Base-by-base conservation (phyloP, 2,113 vertebrate species). In the Urocolius indicus region DNA sequence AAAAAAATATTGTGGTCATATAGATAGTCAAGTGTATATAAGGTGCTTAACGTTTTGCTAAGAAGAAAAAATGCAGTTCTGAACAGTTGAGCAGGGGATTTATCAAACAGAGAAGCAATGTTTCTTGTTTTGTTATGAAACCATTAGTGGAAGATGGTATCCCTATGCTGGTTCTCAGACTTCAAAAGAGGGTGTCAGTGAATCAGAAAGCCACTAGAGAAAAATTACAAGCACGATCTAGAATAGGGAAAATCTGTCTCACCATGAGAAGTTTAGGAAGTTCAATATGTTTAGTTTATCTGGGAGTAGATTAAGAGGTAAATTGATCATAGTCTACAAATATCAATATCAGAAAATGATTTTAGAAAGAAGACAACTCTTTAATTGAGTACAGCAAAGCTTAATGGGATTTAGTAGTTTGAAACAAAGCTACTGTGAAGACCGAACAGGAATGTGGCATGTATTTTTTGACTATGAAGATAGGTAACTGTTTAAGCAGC, bases 401-500 rank as follows among this genome's bases (percentile, higher is more conserved):
- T 92, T 91, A 93, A 87, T 69, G 43, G 79, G 74, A 95, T 84
- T 79, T 68, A 20, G 32, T 91, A 79, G 20, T 32, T 62, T 69
- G 75, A 91, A 89, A 87, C 61, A 92, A 94, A 79, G 46, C 30
- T 62, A 43, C 72, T 55, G 51, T 73, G 63, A 91, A 65, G 43
- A 80, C 65, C 59, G 65, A 66, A 16, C 58, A 87, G 24, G 59
- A 94, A 85, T 26, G 18, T 15, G 41, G 41, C 0, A 6, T 54
- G 46, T 16, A 32, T 73, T 91, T 93, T 87, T 89, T 84, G 55
- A 76, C 58, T 62, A 41, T 69, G 81, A 69, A 83, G 58, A 69
- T 89, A 95, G 89, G 95, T 89, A 92, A 87, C 81, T 27, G 69
- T 6, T 90, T 81, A 85, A 90, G 52, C 27, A 66, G 29, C 55